Evolutionary conservation across 2,113 vertebrate species (phyloP), one percentile per base, ranked within the genome.

Genomic region (Oriolus oriolus): DNA sequence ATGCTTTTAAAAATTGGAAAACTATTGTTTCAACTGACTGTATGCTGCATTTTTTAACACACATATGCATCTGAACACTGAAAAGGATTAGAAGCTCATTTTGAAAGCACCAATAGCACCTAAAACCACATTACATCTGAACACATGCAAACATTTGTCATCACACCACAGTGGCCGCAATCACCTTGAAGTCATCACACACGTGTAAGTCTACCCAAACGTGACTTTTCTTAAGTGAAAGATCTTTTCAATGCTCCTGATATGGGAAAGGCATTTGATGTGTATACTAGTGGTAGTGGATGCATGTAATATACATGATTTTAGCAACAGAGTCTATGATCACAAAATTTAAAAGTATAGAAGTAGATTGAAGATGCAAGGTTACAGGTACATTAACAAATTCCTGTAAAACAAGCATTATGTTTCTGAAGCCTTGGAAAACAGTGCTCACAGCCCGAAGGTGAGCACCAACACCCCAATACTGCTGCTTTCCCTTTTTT

Each of bases 151-250:
- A 76, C 19, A 63, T 6, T 23, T 45, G 35, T 42, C 70, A 61
- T 30, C 57, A 93, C 93, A 64, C 28, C 35, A 49, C 35, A 14
- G 42, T 1, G 6, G 21, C 45, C 16, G 1, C 10, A 33, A 76
- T 44, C 56, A 57, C 41, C 59, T 79, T 1, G 0, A 94, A 85
- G 35, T 12, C 26, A 54, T 24, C n/a, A 16, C 37, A 60, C 6
- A 4, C 0, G 0, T 33, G 42, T 16, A 78, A 8, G 1, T 2
- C 50, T 53, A 47, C 6, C 31, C 61, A 76, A 41, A 87, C 45
- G 13, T 16, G 14, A 37, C 20, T 37, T 45, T 31, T 54, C 80
- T 70, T 49, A 6, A n/a, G 30, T 10, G 27, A 73, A 65, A 73
- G 37, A 69, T 13, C n/a, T 83, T 65, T 76, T 33, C 61, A 41